Evolutionary conservation across 2,797 vertebrate genomes (phyloP), one percentile per base, ranked within the genome.

Genomic region (Alcedo atthis): DNA sequence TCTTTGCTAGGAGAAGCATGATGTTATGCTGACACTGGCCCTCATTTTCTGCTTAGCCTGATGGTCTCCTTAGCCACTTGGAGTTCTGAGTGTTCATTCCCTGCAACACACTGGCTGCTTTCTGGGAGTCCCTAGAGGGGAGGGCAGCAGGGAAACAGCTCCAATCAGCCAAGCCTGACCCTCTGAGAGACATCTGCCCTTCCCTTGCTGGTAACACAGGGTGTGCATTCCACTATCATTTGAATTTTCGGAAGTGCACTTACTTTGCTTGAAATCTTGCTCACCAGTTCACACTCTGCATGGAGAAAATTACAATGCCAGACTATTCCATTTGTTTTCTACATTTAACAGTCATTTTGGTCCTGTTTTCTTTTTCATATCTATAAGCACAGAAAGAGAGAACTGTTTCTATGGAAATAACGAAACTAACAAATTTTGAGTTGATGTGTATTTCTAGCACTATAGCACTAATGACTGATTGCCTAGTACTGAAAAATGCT

Each of bases 401-500:
- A 85, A 69, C 8, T 33, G 59, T 90, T 92, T 88, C 74, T 83
- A 68, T 79, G 63, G 70, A 90, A 92, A 88, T 90, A 59, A 49
- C 48, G 26, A 49, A 49, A 26, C 32, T 35, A 67, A 62, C 37
- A 69, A 84, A 77, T 32, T 16, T 42, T 64, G 45, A 74, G 14
- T 21, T 49, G 20, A 22, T 2, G 0, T 22, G 16, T 33, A 69
- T 61, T 90, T 82, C 68, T 80, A 80, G 16, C 26, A 25, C 49
- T 86, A 28, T 37, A 15, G 4, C 2, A 54, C 42, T 68, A 42
- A 80, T 15, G n/a, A 68, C 42, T 68, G n/a, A 58, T 40, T 84
- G 19, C 8, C 7, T 80, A n/a, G 28, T 49, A 74, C 17, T 59
- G 7, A 43, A 82, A 79, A 82, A 54, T 54, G 19, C n/a, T 66